A percentile compares a stretch with the other conserved stretches of the same genome.
These are phyloP conservation scores for Agrotis puta DNA, from an alignment of 2,888 invertebrate species.

Conservation along the genomic window DNA sequence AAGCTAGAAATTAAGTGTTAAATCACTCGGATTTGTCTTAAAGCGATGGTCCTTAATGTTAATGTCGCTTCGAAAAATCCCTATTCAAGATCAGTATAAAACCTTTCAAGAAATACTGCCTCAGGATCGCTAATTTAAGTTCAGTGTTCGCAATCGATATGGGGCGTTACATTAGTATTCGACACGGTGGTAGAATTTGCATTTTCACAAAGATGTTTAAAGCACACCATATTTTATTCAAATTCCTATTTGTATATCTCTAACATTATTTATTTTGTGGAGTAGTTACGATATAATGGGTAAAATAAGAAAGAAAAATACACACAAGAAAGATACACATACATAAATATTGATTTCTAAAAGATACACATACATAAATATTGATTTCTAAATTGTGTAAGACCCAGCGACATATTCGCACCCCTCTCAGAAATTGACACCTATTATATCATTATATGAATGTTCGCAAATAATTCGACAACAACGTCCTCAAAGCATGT, in stretches of 20 bases:
- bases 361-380: background rate
- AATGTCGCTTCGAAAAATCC: constrained; percentile 28
- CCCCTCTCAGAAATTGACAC: constrained; percentile 13
- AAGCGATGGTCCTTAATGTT: constrained; percentile 33
- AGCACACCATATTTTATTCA: constrained; percentile 24
- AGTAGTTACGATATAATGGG: background rate
- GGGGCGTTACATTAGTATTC: constrained; percentile 67
- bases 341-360: constrained; percentile 14
- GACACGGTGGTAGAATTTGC: constrained; percentile 60
- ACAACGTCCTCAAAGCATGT: constrained; percentile 6
- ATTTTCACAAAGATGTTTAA: constrained; percentile 62
- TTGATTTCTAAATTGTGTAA: constrained; percentile 17
- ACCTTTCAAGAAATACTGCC: constrained; percentile 31
- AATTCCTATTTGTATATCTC: constrained; percentile 18
- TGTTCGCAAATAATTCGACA: background rate
- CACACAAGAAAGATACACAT: background rate
- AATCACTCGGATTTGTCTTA: constrained; percentile 25
- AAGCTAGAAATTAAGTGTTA: constrained; percentile 17
- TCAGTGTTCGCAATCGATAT: constrained; percentile 64
- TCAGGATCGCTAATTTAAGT: constrained; percentile 53
- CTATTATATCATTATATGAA: constrained; percentile 5
- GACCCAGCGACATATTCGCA: background rate
- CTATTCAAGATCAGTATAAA: constrained; percentile 23
- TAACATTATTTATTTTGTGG: constrained; percentile 27
- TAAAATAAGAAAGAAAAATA: constrained; percentile 4